phyloP scores from a whole-genome alignment of 2,888 invertebrate genomes.

The Platynereis dumerilii region DNA sequence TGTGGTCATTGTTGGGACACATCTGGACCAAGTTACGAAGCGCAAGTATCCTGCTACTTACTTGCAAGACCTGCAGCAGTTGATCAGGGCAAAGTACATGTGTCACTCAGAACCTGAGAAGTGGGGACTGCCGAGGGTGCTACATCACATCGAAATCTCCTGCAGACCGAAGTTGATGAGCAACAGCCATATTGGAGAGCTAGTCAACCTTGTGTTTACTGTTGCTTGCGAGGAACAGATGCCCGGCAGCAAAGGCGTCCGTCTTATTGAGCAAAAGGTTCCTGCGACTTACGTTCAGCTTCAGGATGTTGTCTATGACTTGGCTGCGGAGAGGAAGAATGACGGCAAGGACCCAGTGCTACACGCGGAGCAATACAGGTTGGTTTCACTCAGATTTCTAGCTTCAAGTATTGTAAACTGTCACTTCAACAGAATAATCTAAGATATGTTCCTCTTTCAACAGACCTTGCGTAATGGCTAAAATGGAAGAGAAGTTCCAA shows the following conservation, averaged over 20 bases:
- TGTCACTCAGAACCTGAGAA: conserved; percentile 95
- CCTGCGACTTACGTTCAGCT: conserved; percentile 94
- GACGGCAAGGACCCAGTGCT: conserved; percentile 65
- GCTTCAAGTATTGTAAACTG: too few species aligned
- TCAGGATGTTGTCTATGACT: conserved; percentile 85
- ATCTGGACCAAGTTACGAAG: conserved; percentile 79
- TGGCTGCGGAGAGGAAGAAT: conserved; percentile 75
- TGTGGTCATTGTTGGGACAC: conserved; percentile 72
- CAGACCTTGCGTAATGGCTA: conserved; percentile 66
- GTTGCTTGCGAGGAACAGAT: conserved; percentile 3
- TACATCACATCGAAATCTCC: conserved; percentile 84
- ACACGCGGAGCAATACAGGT: conserved; percentile 62
- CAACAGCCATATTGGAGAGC: conserved; percentile 81
- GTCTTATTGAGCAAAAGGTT: conserved; percentile 88
- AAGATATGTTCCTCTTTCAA: too few species aligned
- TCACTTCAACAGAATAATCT: too few species aligned
- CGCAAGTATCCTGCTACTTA: conserved; percentile 66
- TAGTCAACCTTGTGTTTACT: conserved; percentile 91
- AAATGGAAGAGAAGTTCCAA: conserved; percentile 74
- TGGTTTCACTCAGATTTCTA: conserved; percentile 16
- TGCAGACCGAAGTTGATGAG: conserved; percentile 73
- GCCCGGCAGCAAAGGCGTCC: conserved; percentile 80
- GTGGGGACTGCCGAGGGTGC: conserved; percentile 88
- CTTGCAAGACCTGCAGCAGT: conserved; percentile 78
- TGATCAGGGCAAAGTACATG: conserved; percentile 72